Evolutionary conservation across 2,888 invertebrate genomes (phyloP), one percentile per base, ranked within the genome.

Genomic region (Sinelater perroti): DNA sequence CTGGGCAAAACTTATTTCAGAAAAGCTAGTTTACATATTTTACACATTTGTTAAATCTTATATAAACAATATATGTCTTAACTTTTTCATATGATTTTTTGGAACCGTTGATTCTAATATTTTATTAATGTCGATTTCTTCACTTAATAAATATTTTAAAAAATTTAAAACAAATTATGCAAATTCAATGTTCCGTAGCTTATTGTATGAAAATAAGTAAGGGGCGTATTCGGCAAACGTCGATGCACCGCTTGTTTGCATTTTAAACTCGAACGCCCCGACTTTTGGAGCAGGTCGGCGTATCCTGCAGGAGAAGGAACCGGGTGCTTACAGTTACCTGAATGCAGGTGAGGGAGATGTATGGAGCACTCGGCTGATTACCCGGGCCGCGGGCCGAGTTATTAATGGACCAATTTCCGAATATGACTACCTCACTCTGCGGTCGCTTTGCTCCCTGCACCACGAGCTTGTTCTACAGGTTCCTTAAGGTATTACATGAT

Each of bases 331-430:
- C 18, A 31, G 26, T 57, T 52, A 58, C 49, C 45, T 54, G 44
- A 45, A 54, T 59, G 59, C 59, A 59, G 59, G 59, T 54, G 54
- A 59, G 54, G 49, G 63, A 66, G 66, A 66, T 64, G 62, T 64
- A 66, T 66, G 63, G 56, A 57, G 60, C 66, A 65, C 66, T 66
- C 59, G 57, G 57, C 67, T 70, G 70, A 68, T 68, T 70, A 67
- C 68, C 63, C 54, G 56, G 65, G 62, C 65, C 62, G 62, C 61
- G 52, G 53, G 60, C 56, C 62, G 59, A 60, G 67, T 67, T 68
- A 70, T 70, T 70, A 68, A 68, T 70, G 68, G 68, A 63, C 64
- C 67, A 66, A 65, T 65, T 65, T 62, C 61, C 63, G 61, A 64
- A 67, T 69, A 69, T 69, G 67, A 69, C 65, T 65, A 64, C 62